Evolutionary conservation across 1,140 invertebrate species (phyloP).

Genomic region (Rhynchophorus ferrugineus): DNA sequence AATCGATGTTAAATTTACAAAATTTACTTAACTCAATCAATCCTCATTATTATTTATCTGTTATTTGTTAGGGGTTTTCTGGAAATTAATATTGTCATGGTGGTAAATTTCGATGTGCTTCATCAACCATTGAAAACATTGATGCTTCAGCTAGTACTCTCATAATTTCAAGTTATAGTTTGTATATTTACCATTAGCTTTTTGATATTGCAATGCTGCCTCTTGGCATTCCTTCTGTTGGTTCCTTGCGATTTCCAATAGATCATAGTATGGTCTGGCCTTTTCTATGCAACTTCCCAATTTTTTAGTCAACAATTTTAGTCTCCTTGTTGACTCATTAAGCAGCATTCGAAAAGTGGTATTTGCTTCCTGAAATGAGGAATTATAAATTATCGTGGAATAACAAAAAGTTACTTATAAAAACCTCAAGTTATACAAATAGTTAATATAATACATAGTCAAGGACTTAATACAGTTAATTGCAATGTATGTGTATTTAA

Average conservation of each 20-base stretch:
- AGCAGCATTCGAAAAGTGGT: conserved; percentile 74
- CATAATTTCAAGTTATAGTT: no score
- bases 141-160: no score
- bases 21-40: no score
- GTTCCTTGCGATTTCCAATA: conserved; percentile 56
- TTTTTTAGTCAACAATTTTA: conserved; percentile 77
- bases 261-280: conserved; percentile 87
- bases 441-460: conserved; percentile 2
- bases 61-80: no score
- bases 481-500: no score
- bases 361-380: conserved; percentile 85
- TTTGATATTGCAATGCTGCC: conserved; percentile 85
- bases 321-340: conserved; percentile 74
- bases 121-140: no score
- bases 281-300: conserved; percentile 81
- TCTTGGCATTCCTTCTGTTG: conserved; percentile 78
- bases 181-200: conserved; percentile 68
- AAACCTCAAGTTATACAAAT: neutral
- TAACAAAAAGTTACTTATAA: conserved; percentile 7
- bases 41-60: no score
- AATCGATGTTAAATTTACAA: no score
- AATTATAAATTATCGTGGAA: no score
- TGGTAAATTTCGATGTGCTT: no score
- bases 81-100: no score
- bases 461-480: no score